phyloP scores from a whole-genome alignment of 1,140 invertebrate genomes.

The Drosophila parabipectinata region DNA sequence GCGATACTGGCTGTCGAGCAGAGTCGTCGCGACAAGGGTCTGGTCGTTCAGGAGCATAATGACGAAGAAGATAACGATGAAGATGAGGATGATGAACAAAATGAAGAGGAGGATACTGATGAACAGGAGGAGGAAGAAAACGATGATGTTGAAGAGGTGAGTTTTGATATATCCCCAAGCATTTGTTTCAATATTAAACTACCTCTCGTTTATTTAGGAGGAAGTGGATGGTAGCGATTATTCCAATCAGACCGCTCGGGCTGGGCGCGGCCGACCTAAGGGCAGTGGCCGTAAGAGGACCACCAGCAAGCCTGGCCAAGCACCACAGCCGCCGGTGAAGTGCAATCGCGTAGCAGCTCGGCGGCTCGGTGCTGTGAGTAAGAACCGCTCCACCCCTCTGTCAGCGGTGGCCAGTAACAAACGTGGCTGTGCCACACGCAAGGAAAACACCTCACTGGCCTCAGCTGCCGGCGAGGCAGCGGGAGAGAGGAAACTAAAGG shows the following conservation, averaged over 20 bases:
- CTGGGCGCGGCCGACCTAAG: slow-evolving; percentile 14
- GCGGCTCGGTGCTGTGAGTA: slow-evolving; percentile 15
- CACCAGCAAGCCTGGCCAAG: slow-evolving; percentile 40
- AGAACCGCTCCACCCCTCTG: slow-evolving; percentile 42
- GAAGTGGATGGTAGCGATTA: slow-evolving; percentile 29
- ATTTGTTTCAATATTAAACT: neutral
- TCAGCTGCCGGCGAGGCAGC: slow-evolving; percentile 63
- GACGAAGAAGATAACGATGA: slow-evolving; percentile 24
- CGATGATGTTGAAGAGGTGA: slow-evolving; percentile 6
- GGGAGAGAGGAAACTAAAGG: slow-evolving; percentile 60
- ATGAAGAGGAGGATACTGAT: slow-evolving; percentile 12
- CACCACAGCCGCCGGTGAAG: slow-evolving; percentile 26
- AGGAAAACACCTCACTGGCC: slow-evolving; percentile 51
- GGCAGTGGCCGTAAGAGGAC: slow-evolving; percentile 14
- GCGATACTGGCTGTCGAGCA: slow-evolving; percentile 77
- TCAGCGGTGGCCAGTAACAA: slow-evolving; percentile 66
- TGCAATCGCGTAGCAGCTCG: slow-evolving; percentile 13
- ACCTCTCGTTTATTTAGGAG: neutral
- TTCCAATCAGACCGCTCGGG: slow-evolving; percentile 14
- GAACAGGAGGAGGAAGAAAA: slow-evolving; percentile 21
- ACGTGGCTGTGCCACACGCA: slow-evolving; percentile 72
- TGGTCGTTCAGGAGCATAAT: slow-evolving; percentile 60
- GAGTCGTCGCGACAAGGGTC: slow-evolving; percentile 60
- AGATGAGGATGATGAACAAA: slow-evolving; percentile 9
- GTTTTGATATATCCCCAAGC: neutral